Conservation (phyloP, 2,888 invertebrate genomes). For the Phytoseiulus persimilis region DNA sequence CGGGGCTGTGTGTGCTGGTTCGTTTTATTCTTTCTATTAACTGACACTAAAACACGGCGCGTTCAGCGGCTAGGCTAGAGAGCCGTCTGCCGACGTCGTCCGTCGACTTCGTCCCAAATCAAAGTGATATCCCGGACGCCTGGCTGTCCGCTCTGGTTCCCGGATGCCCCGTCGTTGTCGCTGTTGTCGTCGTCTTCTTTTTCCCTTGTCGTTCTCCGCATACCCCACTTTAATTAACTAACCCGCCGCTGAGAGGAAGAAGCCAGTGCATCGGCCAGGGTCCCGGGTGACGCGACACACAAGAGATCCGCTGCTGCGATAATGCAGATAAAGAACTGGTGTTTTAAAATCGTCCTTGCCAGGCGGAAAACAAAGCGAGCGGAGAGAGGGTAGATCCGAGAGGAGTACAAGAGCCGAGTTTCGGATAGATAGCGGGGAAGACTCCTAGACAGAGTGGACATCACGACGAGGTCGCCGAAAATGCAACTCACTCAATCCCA, state of each 20-base stretch:
- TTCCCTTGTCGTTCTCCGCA: neutral
- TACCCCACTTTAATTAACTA: conserved; percentile 37
- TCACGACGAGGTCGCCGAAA: too few species aligned
- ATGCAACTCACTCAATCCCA: too few species aligned
- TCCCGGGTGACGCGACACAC: conserved; percentile 5
- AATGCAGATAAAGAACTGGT: conserved; percentile 5
- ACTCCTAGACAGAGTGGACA: neutral
- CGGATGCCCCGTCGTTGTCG: neutral
- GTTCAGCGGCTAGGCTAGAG: neutral
- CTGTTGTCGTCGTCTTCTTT: neutral
- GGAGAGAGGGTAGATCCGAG: neutral
- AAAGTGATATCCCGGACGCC: conserved; percentile 5
- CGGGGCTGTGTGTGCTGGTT: neutral
- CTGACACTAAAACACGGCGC: conserved; percentile 5
- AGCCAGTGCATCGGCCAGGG: neutral
- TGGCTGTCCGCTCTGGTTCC: neutral
- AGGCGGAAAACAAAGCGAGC: neutral
- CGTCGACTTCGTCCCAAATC: neutral
- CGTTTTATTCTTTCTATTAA: conserved; percentile 5
- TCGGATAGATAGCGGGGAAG: too few species aligned
- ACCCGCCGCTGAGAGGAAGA: conserved; percentile 28
- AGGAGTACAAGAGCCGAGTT: too few species aligned
- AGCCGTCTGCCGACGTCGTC: neutral
- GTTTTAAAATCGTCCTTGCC: conserved; percentile 5
- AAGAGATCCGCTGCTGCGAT: conserved; percentile 5